Percentiles rank a stretch among this genome's conserved stretches.
These are phyloP conservation scores for Calycopis cecrops DNA, from an alignment of 1,140 invertebrate genomes.

Conservation along the genomic window DNA sequence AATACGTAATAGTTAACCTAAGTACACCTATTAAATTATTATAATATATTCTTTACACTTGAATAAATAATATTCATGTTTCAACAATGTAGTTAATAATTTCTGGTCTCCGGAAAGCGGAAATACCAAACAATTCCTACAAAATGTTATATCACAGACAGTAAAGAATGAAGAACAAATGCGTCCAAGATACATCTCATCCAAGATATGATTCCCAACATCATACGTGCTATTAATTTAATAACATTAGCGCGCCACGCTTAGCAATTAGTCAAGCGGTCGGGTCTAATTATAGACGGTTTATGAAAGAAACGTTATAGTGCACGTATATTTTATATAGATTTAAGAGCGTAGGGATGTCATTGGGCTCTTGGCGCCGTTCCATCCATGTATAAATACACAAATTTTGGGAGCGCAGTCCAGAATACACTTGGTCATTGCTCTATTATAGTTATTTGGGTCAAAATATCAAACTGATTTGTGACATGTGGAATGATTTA, in stretches of 20 bases:
- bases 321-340: slow-evolving; percentile 44
- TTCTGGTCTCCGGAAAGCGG: too few species aligned
- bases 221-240: background rate
- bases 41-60: too few species aligned
- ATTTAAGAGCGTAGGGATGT: slow-evolving; percentile 63
- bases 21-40: too few species aligned
- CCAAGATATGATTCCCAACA: too few species aligned
- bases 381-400: slow-evolving; percentile 69
- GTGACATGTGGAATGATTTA: slow-evolving; percentile 22
- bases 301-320: slow-evolving; percentile 32
- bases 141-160: too few species aligned
- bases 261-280: slow-evolving; percentile 13
- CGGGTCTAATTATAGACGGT: slow-evolving; percentile 38
- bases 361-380: slow-evolving; percentile 63
- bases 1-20: too few species aligned
- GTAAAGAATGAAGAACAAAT: too few species aligned
- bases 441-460: slow-evolving; percentile 54
- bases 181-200: too few species aligned
- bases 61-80: too few species aligned
- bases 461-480: slow-evolving; percentile 24
- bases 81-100: too few species aligned
- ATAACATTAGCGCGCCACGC: background rate
- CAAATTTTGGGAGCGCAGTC: slow-evolving; percentile 59
- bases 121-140: too few species aligned
- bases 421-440: slow-evolving; percentile 64